Conservation (phyloP, 2,113 vertebrate genomes). For the Ondatra zibethicus region DNA sequence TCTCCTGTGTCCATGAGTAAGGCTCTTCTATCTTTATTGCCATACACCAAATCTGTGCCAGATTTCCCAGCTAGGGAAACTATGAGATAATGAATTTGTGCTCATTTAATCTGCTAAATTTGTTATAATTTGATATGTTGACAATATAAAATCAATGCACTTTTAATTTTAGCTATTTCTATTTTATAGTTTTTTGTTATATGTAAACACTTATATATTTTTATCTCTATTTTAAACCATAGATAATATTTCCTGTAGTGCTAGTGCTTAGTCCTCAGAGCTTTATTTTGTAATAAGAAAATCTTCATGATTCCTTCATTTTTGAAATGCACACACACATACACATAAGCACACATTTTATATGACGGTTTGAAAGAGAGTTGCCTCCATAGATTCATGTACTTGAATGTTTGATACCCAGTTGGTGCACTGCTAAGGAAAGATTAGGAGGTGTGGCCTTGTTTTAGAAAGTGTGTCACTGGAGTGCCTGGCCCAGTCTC, state of each 20-base stretch:
- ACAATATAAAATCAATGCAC: not conserved
- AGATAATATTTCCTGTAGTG: not conserved
- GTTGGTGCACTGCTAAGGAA: not conserved
- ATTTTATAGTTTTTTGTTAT: not conserved
- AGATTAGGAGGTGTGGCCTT: not conserved
- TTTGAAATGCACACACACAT: not conserved
- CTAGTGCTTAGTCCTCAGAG: not conserved
- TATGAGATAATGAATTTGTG: not conserved
- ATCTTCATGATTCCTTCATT: not conserved
- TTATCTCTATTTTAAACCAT: not conserved
- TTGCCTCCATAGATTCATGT: not conserved
- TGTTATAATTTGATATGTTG: not conserved
- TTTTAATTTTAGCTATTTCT: not conserved
- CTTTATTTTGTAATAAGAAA: not conserved
- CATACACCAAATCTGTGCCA: not conserved
- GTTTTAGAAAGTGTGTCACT: not conserved
- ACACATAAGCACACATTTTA: too few relatives aligned
- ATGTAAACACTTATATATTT: not conserved
- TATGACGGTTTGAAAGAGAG: too few relatives aligned
- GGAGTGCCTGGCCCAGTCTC: not conserved
- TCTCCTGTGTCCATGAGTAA: not conserved
- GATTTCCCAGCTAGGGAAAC: not conserved
- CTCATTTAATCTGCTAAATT: not conserved
- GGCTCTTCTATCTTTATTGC: not conserved
- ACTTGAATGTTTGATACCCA: not conserved